Evolutionary conservation across 2,888 invertebrate species (phyloP).

Genomic region (Apotomis turbidana): DNA sequence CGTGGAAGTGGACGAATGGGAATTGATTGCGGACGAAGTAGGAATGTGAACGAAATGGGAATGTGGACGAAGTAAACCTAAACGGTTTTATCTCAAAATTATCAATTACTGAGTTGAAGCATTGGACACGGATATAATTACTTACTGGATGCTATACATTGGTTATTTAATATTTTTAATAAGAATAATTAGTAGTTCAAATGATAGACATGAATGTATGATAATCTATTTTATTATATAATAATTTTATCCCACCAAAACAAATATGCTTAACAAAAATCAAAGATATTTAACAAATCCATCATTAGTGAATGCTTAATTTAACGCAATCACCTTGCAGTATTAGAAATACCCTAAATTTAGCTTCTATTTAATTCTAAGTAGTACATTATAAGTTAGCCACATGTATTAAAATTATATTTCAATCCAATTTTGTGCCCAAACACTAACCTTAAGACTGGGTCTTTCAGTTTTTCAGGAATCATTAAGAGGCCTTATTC

Average conservation of each 20-base stretch:
- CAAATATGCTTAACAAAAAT: conserved; percentile 52
- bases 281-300: conserved; percentile 61
- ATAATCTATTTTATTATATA: conserved; percentile 75
- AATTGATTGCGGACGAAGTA: no score
- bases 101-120: no score
- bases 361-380: conserved; percentile 33
- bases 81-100: no score
- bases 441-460: conserved; percentile 10
- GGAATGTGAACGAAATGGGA: no score
- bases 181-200: background rate
- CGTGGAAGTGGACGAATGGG: no score
- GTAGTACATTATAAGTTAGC: conserved; percentile 32
- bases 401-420: conserved; percentile 40
- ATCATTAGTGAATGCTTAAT: conserved; percentile 57
- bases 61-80: no score
- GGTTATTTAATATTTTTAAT: no score
- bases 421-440: conserved; percentile 36
- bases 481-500: no score
- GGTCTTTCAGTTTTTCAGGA: conserved; percentile 18
- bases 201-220: conserved; percentile 50
- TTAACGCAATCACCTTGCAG: conserved; percentile 27
- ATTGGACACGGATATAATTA: no score
- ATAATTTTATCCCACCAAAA: conserved; percentile 68
- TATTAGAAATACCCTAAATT: conserved; percentile 3
- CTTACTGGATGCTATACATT: no score